Conservation (phyloP, 2,113 vertebrate species). For the Anguilla japonica region DNA sequence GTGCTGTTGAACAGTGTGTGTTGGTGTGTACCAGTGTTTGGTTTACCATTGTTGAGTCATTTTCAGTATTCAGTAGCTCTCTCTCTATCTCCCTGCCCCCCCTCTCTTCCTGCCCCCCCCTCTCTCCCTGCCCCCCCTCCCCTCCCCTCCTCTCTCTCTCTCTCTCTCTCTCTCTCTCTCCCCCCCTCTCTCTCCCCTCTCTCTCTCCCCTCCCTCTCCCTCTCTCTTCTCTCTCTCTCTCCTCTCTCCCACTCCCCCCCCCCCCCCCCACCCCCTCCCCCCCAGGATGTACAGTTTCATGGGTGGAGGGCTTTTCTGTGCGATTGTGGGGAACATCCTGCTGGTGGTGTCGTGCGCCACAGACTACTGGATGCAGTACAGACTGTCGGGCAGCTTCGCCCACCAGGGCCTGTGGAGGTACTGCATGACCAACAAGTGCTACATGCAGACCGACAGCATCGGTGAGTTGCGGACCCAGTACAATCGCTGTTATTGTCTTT, state of each 20-base stretch:
- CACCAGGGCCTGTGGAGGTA: constrained; percentile 86
- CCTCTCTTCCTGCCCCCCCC: too few relatives aligned
- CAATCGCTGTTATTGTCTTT: neutral
- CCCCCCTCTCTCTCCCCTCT: too few relatives aligned
- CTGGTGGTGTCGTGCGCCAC: constrained; percentile 78
- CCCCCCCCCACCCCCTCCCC: too few relatives aligned
- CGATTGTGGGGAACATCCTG: constrained; percentile 80
- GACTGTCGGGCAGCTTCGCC: constrained; percentile 76
- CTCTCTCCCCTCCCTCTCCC: too few relatives aligned
- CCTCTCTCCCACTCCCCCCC: too few relatives aligned
- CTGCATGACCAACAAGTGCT: constrained; percentile 80
- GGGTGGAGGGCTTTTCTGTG: constrained; percentile 84
- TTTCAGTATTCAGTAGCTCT: neutral
- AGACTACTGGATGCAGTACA: constrained; percentile 87
- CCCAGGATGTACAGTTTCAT: constrained; percentile 83
- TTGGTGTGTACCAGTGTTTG: too few relatives aligned
- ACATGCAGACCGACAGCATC: constrained; percentile 80
- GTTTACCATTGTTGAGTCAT: too few relatives aligned
- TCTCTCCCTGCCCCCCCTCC: too few relatives aligned
- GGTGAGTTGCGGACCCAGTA: constrained; percentile 60
- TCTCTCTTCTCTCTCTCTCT: too few relatives aligned
- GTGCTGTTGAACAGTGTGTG: neutral
- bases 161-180: too few relatives aligned
- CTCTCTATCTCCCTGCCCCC: too few relatives aligned
- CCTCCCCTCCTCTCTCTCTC: too few relatives aligned